These are phyloP conservation scores for Apodemus sylvaticus DNA, from an alignment of 2,113 vertebrate species.

Conservation along the genomic window DNA sequence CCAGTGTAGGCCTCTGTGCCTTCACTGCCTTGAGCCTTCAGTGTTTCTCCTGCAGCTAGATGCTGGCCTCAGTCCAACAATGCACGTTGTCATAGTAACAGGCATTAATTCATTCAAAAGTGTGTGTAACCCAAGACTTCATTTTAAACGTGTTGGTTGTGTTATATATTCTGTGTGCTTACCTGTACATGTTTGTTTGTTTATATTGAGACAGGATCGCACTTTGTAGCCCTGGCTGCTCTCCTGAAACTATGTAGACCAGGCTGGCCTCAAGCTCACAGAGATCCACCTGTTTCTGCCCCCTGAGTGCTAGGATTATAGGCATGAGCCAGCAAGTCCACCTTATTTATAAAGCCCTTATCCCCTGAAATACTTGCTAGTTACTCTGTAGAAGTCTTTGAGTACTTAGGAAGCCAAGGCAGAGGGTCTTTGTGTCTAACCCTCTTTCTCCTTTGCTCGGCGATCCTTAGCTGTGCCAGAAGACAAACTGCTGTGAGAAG, in stretches of 20 bases:
- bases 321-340: background rate
- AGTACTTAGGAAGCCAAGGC: background rate
- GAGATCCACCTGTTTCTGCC: background rate
- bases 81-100: slow-evolving; percentile 21
- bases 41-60: background rate
- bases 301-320: background rate
- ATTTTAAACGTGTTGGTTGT: background rate
- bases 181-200: too few relatives aligned
- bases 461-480: background rate
- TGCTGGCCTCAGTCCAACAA: background rate
- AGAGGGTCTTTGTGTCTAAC: background rate
- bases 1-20: background rate
- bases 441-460: background rate
- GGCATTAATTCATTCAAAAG: background rate
- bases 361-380: background rate
- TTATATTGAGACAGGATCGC: background rate
- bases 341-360: background rate
- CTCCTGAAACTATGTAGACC: background rate
- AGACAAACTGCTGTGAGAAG: background rate
- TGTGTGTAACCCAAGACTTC: background rate
- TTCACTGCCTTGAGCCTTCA: background rate
- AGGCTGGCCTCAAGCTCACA: background rate
- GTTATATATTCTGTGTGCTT: background rate
- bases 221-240: background rate
- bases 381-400: background rate